Conservation (phyloP, 2,888 invertebrate genomes). For the Lumbricus terrestris region DNA sequence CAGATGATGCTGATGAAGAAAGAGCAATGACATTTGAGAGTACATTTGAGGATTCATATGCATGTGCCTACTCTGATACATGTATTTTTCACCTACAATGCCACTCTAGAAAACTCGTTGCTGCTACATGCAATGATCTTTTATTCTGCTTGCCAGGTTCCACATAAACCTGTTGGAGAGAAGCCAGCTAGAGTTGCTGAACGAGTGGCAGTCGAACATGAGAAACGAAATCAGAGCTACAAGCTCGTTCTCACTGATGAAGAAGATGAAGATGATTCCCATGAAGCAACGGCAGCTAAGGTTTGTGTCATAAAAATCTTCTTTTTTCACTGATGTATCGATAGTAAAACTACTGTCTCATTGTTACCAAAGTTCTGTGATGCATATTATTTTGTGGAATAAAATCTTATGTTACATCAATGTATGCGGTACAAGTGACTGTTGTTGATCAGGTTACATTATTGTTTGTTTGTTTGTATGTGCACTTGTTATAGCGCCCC, state of each 20-base stretch:
- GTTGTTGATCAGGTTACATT: not conserved
- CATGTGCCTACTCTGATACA: not conserved
- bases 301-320: not conserved
- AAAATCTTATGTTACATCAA: not conserved
- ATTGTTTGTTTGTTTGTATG: no score
- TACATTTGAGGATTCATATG: constrained; percentile 18
- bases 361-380: not conserved
- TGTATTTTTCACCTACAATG: not conserved
- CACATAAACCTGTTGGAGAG: constrained; percentile 48
- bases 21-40: not conserved
- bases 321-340: not conserved
- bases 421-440: not conserved
- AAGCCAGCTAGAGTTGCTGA: constrained; percentile 45
- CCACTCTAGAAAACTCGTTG: not conserved
- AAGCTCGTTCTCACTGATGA: constrained; percentile 59
- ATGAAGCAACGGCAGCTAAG: not conserved
- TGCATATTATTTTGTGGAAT: not conserved
- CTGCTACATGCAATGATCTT: not conserved
- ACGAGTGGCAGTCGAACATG: constrained; percentile 52
- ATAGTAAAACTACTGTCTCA: not conserved
- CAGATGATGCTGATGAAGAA: not conserved
- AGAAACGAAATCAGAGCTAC: constrained; percentile 60
- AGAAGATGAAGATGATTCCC: constrained; percentile 45
- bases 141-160: constrained; percentile 45
- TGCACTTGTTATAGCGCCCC: no score